Conservation (phyloP, 2,113 vertebrate species). For the Anser brachyrhynchus region DNA sequence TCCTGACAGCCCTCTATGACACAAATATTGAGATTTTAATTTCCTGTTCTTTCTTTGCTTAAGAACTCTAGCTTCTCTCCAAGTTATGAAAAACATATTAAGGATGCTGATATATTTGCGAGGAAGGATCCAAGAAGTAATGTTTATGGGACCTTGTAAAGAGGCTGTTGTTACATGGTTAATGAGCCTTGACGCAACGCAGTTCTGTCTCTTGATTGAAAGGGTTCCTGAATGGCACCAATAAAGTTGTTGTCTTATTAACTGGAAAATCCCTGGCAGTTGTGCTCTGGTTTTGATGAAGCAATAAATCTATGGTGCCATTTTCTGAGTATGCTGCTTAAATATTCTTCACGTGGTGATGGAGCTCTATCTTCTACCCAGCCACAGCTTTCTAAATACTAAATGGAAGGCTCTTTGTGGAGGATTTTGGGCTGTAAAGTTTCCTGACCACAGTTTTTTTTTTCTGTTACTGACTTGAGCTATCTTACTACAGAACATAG, state of each 20-base stretch:
- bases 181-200: slow-evolving; percentile 40
- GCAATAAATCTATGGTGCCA: not conserved
- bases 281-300: slow-evolving; percentile 10
- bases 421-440: not conserved
- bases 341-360: not conserved
- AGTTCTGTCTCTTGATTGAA: slow-evolving; percentile 29
- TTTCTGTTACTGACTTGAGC: not conserved
- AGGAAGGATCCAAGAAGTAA: slow-evolving; percentile 1
- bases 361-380: not conserved
- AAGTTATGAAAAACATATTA: not conserved
- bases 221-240: slow-evolving; percentile 35
- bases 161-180: slow-evolving; percentile 42
- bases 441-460: not conserved
- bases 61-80: slow-evolving; percentile 1
- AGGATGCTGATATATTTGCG: slow-evolving; percentile 34
- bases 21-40: not conserved
- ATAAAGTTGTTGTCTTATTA: slow-evolving; percentile 48
- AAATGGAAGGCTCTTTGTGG: not conserved
- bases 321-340: not conserved
- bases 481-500: not conserved
- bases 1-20: not conserved
- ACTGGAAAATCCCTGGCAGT: not conserved
- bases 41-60: not conserved
- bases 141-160: slow-evolving; percentile 50
- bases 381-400: not conserved